A percentile compares a stretch with the other conserved stretches of the same genome.
Conservation (phyloP, 2,113 vertebrate genomes). For the Ctenodactylus gundi region DNA sequence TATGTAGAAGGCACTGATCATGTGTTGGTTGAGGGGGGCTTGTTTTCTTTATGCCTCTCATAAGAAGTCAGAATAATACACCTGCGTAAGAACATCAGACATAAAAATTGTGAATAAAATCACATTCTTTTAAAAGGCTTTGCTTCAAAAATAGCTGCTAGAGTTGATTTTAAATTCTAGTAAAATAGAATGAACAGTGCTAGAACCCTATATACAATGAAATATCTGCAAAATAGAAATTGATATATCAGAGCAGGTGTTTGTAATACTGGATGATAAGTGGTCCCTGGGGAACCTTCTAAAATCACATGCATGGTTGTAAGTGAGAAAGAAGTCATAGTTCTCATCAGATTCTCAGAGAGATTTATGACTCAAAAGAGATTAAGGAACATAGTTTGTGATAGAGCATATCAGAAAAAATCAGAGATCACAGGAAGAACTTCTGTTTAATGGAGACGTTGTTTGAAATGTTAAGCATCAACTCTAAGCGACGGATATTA, state of each 20-base stretch:
- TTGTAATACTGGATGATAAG: neutral
- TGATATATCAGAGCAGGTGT: neutral
- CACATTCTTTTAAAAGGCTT: neutral
- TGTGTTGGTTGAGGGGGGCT: neutral
- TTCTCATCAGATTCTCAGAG: neutral
- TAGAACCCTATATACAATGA: neutral
- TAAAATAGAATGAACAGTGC: neutral
- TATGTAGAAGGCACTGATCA: neutral
- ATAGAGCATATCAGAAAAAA: neutral
- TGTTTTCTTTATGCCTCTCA: neutral
- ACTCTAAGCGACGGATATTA: neutral
- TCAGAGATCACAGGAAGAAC: conserved; percentile 27
- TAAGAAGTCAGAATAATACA: neutral
- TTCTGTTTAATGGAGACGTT: neutral
- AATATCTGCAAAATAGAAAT: neutral
- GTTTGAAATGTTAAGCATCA: neutral
- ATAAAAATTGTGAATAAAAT: neutral
- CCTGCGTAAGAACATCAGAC: neutral
- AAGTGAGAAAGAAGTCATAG: neutral
- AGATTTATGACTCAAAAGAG: neutral
- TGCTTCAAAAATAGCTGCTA: neutral
- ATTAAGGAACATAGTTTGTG: neutral
- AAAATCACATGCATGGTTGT: neutral
- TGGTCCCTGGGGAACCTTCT: neutral
- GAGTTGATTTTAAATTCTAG: neutral